phyloP scores from a whole-genome alignment of 1,140 invertebrate species.

The Belonocnema kinseyi region DNA sequence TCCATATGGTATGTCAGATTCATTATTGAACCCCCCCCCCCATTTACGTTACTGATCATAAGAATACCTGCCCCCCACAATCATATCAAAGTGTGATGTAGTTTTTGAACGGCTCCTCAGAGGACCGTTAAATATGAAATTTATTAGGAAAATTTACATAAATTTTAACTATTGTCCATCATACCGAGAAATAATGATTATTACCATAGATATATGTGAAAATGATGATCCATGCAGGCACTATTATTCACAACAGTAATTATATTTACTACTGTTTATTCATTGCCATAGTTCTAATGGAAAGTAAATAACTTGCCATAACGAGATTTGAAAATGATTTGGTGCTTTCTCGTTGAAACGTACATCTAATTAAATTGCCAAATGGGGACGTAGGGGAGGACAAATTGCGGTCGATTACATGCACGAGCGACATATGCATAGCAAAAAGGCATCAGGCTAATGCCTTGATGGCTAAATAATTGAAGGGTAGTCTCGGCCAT shows the following conservation, averaged over 20 bases:
- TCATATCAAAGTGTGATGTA: no score
- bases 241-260: not conserved
- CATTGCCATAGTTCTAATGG: not conserved
- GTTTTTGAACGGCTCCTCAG: no score
- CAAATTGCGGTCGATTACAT: constrained; percentile 29
- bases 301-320: constrained; percentile 28
- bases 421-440: constrained; percentile 29
- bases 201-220: not conserved
- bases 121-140: no score
- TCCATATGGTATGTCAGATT: no score
- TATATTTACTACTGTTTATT: constrained; percentile 5
- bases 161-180: no score
- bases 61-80: no score
- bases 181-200: no score
- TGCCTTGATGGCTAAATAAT: constrained; percentile 29
- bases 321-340: constrained; percentile 31
- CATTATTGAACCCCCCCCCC: no score
- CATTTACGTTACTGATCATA: no score
- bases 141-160: no score
- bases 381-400: constrained; percentile 19
- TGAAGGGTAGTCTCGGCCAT: constrained; percentile 26
- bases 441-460: constrained; percentile 29
- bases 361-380: constrained; percentile 27
- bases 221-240: not conserved
- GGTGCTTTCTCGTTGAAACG: constrained; percentile 23